Conservation (phyloP, 1,140 invertebrate genomes). For the Choristoneura fumiferana region DNA sequence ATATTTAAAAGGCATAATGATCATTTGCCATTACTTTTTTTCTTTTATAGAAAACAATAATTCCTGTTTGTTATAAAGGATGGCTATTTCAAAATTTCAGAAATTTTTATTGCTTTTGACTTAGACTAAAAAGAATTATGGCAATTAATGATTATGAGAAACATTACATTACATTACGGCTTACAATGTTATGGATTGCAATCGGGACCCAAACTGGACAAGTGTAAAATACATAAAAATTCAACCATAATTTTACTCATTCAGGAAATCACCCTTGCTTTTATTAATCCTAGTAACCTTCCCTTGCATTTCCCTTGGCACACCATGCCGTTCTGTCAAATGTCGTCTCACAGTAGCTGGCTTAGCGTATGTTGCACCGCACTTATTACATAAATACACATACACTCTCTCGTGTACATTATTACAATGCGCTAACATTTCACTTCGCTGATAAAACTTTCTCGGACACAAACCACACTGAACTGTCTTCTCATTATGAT, state of each 20-base stretch:
- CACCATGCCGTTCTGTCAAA: slow-evolving; percentile 55
- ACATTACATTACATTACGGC: too few relatives aligned
- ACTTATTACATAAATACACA: slow-evolving; percentile 56
- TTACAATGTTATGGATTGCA: too few relatives aligned
- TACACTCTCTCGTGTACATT: slow-evolving; percentile 58
- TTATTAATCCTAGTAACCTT: slow-evolving; percentile 55
- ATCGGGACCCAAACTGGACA: too few relatives aligned
- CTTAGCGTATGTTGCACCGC: slow-evolving; percentile 56
- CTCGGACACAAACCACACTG: slow-evolving; percentile 57
- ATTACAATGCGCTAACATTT: slow-evolving; percentile 58
- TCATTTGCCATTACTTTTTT: too few relatives aligned
- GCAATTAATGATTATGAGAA: too few relatives aligned
- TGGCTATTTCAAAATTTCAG: too few relatives aligned
- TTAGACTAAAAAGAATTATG: too few relatives aligned
- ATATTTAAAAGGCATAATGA: too few relatives aligned
- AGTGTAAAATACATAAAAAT: too few relatives aligned
- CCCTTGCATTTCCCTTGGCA: slow-evolving; percentile 58
- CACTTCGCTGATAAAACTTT: slow-evolving; percentile 46
- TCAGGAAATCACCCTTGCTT: slow-evolving; percentile 11
- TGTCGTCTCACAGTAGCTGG: slow-evolving; percentile 52
- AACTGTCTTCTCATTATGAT: slow-evolving; percentile 54
- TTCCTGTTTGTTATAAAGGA: too few relatives aligned
- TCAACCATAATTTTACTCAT: not conserved
- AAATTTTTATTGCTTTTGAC: too few relatives aligned
- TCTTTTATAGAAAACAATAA: too few relatives aligned